Evolutionary conservation across 2,113 vertebrate genomes (phyloP).

Genomic region (cattle (Bos taurus)): DNA sequence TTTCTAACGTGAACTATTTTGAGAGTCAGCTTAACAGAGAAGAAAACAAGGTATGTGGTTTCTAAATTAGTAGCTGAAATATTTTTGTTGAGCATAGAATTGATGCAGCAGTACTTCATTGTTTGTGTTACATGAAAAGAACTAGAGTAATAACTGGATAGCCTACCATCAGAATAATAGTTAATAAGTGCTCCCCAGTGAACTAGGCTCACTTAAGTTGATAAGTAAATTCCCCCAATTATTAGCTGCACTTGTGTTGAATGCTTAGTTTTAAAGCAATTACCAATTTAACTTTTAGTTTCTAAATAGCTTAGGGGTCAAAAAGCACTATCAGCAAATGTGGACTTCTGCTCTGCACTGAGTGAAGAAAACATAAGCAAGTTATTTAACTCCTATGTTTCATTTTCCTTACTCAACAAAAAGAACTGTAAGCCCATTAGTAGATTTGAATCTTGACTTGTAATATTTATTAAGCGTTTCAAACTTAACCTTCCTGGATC

Average conservation of each 20-base stretch:
- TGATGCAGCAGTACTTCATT: not conserved
- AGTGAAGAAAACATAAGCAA: not conserved
- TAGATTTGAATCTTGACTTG: not conserved
- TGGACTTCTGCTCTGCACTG: not conserved
- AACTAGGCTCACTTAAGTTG: not conserved
- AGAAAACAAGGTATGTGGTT: not conserved
- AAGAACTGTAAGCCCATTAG: not conserved
- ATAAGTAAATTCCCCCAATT: not conserved
- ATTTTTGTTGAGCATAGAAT: not conserved
- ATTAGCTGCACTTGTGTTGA: not conserved
- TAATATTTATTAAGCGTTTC: not conserved
- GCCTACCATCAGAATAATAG: not conserved
- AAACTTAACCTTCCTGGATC: not conserved
- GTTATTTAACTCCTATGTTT: not conserved
- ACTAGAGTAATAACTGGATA: not conserved
- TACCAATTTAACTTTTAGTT: not conserved
- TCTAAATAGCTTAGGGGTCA: not conserved
- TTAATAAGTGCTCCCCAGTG: not conserved
- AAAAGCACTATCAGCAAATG: not conserved
- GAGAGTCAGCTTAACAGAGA: not conserved
- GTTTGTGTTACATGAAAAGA: not conserved
- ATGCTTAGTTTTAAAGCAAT: not conserved
- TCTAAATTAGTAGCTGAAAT: not conserved
- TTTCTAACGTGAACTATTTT: not conserved
- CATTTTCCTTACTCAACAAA: not conserved